Base-by-base conservation (phyloP, 2,888 invertebrate species). In the Harpalus rubripes region DNA sequence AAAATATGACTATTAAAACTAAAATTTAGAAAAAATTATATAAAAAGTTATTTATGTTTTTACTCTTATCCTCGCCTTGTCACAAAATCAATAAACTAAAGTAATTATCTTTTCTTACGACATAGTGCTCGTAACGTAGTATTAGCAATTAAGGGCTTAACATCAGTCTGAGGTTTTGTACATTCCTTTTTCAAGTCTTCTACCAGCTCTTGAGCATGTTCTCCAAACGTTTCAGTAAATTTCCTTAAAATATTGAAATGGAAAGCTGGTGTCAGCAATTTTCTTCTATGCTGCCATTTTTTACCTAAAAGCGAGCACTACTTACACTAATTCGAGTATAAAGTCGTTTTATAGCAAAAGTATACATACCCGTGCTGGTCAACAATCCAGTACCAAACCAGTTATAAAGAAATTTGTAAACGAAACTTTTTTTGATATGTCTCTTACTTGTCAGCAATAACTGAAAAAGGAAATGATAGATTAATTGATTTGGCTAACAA, bases 51-150 rank as follows among this genome's bases (percentile, higher is more conserved):
- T n/a, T n/a, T n/a, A n/a, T n/a, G n/a, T n/a, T n/a, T n/a, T n/a
- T n/a, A n/a, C n/a, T n/a, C n/a, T n/a, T n/a, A n/a, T n/a, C n/a
- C n/a, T n/a, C n/a, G n/a, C n/a, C n/a, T n/a, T n/a, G n/a, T n/a
- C n/a, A n/a, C n/a, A n/a, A n/a, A n/a, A n/a, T n/a, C n/a, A n/a
- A n/a, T n/a, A n/a, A n/a, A n/a, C n/a, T n/a, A 1, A n/a, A n/a
- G n/a, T n/a, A n/a, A n/a, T n/a, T n/a, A n/a, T n/a, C n/a, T n/a
- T n/a, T n/a, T n/a, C n/a, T n/a, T 90, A 95, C 95, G 95, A 88
- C 95, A 95, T 86, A 96, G 94, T 41, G 94, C 93, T 88, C 95
- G 94, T 0, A 96, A 92, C 0, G 95, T 92, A 88, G 93, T 93
- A 72, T 92, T 92, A 0, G 94, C 93, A 63, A 95, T 90, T 16